Evolutionary conservation across 2,888 invertebrate genomes (phyloP).

Genomic region (Holacanthella duospinosa): DNA sequence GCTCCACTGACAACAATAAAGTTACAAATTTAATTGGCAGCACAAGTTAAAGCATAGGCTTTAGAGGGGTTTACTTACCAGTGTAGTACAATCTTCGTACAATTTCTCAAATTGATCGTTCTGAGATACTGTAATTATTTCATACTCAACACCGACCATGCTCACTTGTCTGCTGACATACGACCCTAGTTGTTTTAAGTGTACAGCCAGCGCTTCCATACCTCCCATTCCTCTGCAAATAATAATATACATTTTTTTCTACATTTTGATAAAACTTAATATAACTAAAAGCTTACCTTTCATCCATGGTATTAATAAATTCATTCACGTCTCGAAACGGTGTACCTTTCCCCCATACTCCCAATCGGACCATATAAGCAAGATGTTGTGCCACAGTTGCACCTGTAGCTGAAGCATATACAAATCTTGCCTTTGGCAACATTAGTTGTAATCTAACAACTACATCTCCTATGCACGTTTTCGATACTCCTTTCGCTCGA

Average conservation of each 20-base stretch:
- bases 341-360: slow-evolving; percentile 96
- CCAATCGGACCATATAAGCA: slow-evolving; percentile 99
- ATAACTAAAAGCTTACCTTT: slow-evolving; percentile 51
- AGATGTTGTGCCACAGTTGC: slow-evolving; percentile 97
- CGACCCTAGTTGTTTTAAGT: slow-evolving; percentile 97
- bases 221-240: slow-evolving; percentile 81
- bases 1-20: no score
- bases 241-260: no score
- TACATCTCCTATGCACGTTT: slow-evolving; percentile 91
- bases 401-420: slow-evolving; percentile 93
- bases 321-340: slow-evolving; percentile 89
- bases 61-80: no score
- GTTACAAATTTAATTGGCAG: no score
- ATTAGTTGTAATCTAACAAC: slow-evolving; percentile 91
- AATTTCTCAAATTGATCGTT: no score
- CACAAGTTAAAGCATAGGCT: no score
- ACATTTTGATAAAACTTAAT: no score
- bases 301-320: slow-evolving; percentile 93
- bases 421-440: slow-evolving; percentile 81
- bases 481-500: slow-evolving; percentile 95
- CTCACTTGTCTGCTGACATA: slow-evolving; percentile 97
- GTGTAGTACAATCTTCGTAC: no score
- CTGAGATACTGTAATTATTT: no score
- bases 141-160: slow-evolving; percentile 95
- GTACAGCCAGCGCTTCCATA: slow-evolving; percentile 99